phyloP scores from a whole-genome alignment of 2,888 invertebrate genomes.

The Scaptomyza cyrtandrae region DNA sequence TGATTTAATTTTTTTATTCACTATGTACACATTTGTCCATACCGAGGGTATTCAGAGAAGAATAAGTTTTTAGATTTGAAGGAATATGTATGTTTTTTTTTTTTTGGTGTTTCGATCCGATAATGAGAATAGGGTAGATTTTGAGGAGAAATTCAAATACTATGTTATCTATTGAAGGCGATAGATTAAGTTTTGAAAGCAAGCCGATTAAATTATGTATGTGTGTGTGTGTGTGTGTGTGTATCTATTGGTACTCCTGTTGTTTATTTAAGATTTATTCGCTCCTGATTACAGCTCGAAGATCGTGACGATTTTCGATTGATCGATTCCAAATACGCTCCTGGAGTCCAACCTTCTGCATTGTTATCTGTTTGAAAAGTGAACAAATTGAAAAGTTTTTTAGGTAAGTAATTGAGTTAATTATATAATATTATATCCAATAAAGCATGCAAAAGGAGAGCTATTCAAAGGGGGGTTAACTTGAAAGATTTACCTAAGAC shows the following conservation, averaged over 20 bases:
- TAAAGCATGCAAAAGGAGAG: constrained; percentile 40
- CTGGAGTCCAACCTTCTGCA: constrained; percentile 97
- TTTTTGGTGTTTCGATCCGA: constrained; percentile 9
- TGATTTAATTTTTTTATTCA: constrained; percentile 10
- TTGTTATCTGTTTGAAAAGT: constrained; percentile 85
- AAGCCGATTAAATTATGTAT: constrained; percentile 13
- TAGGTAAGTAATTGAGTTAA: background rate
- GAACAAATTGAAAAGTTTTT: background rate
- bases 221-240: background rate
- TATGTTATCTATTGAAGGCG: constrained; percentile 45
- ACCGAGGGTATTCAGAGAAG: constrained; percentile 26
- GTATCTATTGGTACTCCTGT: background rate
- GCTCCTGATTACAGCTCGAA: constrained; percentile 86
- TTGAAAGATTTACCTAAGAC: constrained; percentile 87
- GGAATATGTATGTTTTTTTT: constrained; percentile 1
- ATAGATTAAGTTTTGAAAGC: constrained; percentile 57
- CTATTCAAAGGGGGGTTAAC: no score
- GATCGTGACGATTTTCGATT: constrained; percentile 91
- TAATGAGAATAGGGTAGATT: constrained; percentile 10
- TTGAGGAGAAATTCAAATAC: constrained; percentile 41
- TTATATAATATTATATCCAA: background rate
- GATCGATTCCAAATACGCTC: constrained; percentile 93
- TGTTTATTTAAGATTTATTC: constrained; percentile 66
- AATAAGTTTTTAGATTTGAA: constrained; percentile 10
- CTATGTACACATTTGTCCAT: constrained; percentile 43